Evolutionary conservation across 2,888 invertebrate genomes (phyloP).

Genomic region (Protonemura montana): DNA sequence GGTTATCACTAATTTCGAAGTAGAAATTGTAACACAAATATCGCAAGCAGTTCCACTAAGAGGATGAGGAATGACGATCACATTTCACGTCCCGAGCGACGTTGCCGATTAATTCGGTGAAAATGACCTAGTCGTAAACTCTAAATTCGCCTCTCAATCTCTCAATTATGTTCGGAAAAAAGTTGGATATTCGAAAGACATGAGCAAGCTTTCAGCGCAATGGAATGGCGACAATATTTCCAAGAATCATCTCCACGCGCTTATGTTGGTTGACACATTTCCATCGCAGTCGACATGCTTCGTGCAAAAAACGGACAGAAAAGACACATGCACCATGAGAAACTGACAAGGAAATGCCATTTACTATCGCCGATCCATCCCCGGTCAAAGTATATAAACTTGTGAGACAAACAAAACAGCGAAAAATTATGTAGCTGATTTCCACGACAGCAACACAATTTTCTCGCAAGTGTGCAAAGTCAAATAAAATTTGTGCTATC

Average conservation of each 20-base stretch:
- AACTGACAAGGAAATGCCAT: not conserved
- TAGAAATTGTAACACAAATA: slow-evolving; percentile 12
- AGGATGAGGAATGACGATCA: not conserved
- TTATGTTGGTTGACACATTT: not conserved
- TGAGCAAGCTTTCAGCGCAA: not conserved
- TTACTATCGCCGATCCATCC: not conserved
- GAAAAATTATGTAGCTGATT: not conserved
- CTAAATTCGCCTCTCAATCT: not conserved
- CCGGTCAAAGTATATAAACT: not conserved
- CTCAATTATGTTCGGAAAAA: not conserved
- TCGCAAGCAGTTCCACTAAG: not conserved
- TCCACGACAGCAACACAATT: not conserved
- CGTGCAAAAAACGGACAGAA: not conserved
- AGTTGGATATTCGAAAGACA: not conserved
- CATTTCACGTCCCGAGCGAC: not conserved
- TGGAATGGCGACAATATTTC: not conserved
- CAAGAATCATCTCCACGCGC: not conserved
- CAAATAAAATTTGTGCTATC: not conserved
- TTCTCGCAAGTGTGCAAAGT: not conserved
- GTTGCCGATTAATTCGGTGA: not conserved
- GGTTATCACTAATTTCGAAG: slow-evolving; percentile 7
- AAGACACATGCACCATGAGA: not conserved
- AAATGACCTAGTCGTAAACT: not conserved
- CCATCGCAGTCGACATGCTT: not conserved
- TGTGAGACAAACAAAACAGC: not conserved